A percentile compares a stretch with the other conserved stretches of the same genome.
phyloP scores from a whole-genome alignment of 1,140 invertebrate genomes.

The Palaemon carinicauda region DNA sequence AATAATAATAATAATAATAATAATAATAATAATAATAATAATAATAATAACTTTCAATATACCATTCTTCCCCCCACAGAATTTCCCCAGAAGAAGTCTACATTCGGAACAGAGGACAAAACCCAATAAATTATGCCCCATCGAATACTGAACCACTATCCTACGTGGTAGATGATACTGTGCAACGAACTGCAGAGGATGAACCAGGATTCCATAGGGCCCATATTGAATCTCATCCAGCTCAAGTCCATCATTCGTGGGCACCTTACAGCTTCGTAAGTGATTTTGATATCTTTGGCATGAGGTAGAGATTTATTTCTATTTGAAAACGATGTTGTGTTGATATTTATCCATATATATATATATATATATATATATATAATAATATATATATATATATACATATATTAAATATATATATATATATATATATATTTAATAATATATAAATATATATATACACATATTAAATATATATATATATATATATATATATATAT shows the following conservation, averaged over 20 bases:
- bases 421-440: too few species aligned
- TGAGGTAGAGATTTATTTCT: too few species aligned
- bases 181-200: not conserved
- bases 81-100: not conserved
- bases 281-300: not conserved
- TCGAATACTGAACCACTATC: not conserved
- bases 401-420: too few species aligned
- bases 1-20: not conserved
- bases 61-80: not conserved
- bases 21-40: not conserved
- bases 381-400: too few species aligned
- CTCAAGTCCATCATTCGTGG: too few species aligned
- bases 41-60: not conserved
- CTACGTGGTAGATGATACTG: not conserved
- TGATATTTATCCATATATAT: not conserved
- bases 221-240: slow-evolving; percentile 14
- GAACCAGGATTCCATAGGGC: not conserved
- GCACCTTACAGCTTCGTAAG: not conserved
- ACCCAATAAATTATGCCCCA: not conserved
- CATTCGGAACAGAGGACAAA: slow-evolving; percentile 17
- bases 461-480: too few species aligned
- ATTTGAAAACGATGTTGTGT: too few species aligned
- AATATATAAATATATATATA: too few species aligned
- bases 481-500: too few species aligned
- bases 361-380: too few species aligned